phyloP scores from a whole-genome alignment of 2,113 vertebrate genomes.

The Hippocampus zosterae region DNA sequence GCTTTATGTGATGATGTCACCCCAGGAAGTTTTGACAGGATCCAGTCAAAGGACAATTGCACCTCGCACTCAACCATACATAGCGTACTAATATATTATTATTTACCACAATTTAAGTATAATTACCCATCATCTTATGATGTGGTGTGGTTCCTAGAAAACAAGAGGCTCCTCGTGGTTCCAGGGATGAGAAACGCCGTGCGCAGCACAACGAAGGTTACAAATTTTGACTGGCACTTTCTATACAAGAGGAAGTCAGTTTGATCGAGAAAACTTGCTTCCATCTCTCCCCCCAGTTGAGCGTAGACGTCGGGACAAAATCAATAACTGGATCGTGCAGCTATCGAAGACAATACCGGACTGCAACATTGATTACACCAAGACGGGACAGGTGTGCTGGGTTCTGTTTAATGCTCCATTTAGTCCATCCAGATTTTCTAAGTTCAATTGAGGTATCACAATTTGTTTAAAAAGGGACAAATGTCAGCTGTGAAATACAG shows the following conservation, averaged over 20 bases:
- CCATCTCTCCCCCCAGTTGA: constrained; percentile 73
- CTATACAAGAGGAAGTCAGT: not conserved
- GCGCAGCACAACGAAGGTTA: constrained; percentile 93
- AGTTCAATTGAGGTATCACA: too few relatives aligned
- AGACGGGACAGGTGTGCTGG: constrained; percentile 83
- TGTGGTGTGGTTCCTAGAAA: constrained; percentile 69
- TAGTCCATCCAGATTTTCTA: not conserved
- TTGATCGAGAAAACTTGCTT: not conserved
- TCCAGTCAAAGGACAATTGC: constrained; percentile 86
- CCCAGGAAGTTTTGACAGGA: constrained; percentile 87
- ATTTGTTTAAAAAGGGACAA: not conserved
- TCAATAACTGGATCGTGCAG: constrained; percentile 97
- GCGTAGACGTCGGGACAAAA: constrained; percentile 88
- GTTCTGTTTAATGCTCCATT: not conserved
- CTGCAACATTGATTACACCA: constrained; percentile 88
- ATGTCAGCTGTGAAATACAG: not conserved
- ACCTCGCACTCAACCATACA: constrained; percentile 85
- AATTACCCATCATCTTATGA: not conserved
- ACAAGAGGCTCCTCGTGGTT: constrained; percentile 83
- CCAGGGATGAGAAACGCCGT: constrained; percentile 88
- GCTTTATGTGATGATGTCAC: constrained; percentile 96
- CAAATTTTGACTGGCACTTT: not conserved
- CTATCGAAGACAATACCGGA: constrained; percentile 93
- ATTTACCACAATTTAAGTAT: not conserved
- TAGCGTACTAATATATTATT: constrained; percentile 72